phyloP scores from a whole-genome alignment of 2,888 invertebrate species.

The Cheilosia urbana region DNA sequence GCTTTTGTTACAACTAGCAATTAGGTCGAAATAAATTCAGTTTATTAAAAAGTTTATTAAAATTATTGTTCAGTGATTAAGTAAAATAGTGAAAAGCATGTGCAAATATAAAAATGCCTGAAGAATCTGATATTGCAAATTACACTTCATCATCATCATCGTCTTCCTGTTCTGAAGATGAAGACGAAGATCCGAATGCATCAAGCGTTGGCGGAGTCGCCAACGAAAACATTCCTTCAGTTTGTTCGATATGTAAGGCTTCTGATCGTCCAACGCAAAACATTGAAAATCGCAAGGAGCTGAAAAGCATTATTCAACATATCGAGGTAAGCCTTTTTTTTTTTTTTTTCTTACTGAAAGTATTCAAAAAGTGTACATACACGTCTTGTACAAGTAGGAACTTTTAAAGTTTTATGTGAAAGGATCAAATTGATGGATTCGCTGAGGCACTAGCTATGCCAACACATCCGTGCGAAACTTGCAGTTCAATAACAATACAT shows the following conservation, averaged over 20 bases:
- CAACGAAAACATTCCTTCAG: neutral
- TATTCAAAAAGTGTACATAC: neutral
- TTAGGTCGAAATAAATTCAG: neutral
- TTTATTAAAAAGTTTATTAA: neutral
- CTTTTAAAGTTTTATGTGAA: no score
- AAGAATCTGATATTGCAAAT: slow-evolving; percentile 1
- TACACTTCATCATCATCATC: slow-evolving; percentile 13
- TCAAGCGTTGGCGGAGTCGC: slow-evolving; percentile 1
- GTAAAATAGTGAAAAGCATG: neutral
- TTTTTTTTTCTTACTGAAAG: neutral
- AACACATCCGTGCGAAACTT: no score
- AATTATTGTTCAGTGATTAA: neutral
- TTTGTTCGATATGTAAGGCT: slow-evolving; percentile 50
- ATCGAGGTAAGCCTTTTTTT: slow-evolving; percentile 40
- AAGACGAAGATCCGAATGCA: neutral
- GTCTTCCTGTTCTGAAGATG: neutral
- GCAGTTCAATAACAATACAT: no score
- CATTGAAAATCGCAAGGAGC: slow-evolving; percentile 27
- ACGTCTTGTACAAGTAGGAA: neutral
- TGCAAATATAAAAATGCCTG: slow-evolving; percentile 1
- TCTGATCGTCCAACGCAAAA: slow-evolving; percentile 3
- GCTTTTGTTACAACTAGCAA: neutral
- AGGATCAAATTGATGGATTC: no score
- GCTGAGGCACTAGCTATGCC: no score
- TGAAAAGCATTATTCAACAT: slow-evolving; percentile 40